These are phyloP conservation scores for Emydura subglobosa DNA, from an alignment of 2,113 vertebrate species.

Conservation along the genomic window DNA sequence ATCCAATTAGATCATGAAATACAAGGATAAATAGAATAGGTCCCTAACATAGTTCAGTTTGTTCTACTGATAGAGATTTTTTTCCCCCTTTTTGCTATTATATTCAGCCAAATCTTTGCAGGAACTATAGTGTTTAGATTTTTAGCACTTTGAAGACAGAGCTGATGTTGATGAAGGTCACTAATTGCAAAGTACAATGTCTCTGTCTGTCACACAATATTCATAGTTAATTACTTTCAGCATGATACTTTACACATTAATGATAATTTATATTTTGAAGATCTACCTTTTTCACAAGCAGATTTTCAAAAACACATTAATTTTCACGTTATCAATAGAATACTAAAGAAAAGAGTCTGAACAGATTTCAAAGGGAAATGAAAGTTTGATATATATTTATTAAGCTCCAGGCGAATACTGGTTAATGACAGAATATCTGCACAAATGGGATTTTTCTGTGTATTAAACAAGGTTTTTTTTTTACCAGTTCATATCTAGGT, in stretches of 20 bases:
- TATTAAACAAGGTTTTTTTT: not conserved
- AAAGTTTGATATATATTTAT: not conserved
- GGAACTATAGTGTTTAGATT: not conserved
- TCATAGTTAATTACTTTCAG: not conserved
- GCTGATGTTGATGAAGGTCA: not conserved
- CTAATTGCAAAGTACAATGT: conserved; percentile 17
- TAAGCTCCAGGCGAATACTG: not conserved
- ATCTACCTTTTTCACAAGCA: not conserved
- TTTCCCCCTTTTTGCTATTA: not conserved
- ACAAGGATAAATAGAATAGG: not conserved
- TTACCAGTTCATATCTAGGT: conserved; percentile 79
- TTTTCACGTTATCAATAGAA: not conserved
- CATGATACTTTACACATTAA: no score
- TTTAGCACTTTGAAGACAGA: conserved; percentile 11
- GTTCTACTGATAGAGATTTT: not conserved
- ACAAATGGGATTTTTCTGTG: not conserved
- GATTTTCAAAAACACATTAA: not conserved
- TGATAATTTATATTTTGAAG: not conserved
- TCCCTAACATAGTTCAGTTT: not conserved
- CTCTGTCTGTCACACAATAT: not conserved
- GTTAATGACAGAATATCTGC: not conserved
- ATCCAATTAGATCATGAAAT: not conserved
- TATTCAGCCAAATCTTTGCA: not conserved
- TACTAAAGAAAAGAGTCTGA: not conserved
- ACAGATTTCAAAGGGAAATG: not conserved